A percentile compares a stretch with the other conserved stretches of the same genome.
These are phyloP conservation scores for Agrotis ipsilon DNA, from an alignment of 2,888 invertebrate species.

Conservation along the genomic window DNA sequence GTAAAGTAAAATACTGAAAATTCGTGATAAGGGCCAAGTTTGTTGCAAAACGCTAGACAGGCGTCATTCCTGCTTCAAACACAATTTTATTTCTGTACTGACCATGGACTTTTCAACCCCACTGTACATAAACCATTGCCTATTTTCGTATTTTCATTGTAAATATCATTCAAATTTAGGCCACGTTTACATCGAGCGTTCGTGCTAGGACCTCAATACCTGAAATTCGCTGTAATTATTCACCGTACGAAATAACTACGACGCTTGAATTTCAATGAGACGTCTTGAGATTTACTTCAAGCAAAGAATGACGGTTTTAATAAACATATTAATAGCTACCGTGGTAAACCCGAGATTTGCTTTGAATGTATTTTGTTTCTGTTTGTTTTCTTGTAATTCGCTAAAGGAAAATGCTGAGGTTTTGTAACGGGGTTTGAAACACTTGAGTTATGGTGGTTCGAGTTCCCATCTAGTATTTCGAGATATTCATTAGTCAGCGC, in stretches of 20 bases:
- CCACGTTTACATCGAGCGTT: background rate
- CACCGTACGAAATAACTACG: constrained; percentile 62
- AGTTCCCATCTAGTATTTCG: too few relatives aligned
- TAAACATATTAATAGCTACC: constrained; percentile 51
- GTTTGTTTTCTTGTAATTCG: constrained; percentile 20
- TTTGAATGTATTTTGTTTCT: constrained; percentile 29
- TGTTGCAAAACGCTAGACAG: too few relatives aligned
- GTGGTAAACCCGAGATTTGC: constrained; percentile 20
- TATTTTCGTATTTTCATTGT: background rate
- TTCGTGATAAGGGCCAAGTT: too few relatives aligned
- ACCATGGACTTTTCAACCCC: too few relatives aligned
- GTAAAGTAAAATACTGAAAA: too few relatives aligned
- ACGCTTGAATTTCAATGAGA: constrained; percentile 67
- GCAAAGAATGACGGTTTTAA: constrained; percentile 44
- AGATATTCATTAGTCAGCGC: too few relatives aligned
- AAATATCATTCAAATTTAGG: background rate
- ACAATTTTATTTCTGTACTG: too few relatives aligned
- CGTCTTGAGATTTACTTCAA: constrained; percentile 49
- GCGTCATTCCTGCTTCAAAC: too few relatives aligned
- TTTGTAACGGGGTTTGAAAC: background rate
- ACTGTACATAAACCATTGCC: too few relatives aligned
- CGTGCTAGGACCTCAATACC: background rate
- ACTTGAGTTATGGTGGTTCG: too few relatives aligned
- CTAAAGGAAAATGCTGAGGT: background rate
- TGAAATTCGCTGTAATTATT: constrained; percentile 52